Evolutionary conservation across 2,797 vertebrate genomes (phyloP).

Genomic region (Helicolenus hilgendorfi): DNA sequence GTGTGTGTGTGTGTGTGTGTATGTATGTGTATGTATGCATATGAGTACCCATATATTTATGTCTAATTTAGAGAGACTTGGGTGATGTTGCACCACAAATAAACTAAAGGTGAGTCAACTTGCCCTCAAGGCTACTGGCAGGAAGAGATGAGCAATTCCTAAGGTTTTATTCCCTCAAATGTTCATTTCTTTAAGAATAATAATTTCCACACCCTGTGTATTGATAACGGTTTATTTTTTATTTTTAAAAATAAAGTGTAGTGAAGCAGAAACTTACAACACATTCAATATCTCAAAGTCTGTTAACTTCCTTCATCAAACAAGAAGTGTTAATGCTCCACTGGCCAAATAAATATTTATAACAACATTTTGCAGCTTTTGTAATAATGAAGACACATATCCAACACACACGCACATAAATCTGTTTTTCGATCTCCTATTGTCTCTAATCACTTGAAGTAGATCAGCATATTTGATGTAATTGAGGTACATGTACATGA

Average conservation of each 20-base stretch:
- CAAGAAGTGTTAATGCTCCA: background rate
- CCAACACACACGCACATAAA: background rate
- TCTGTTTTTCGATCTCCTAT: background rate
- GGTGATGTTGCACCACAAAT: background rate
- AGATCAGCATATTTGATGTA: background rate
- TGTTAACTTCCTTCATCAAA: background rate
- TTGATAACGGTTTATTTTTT: background rate
- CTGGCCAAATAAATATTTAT: background rate
- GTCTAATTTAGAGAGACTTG: background rate
- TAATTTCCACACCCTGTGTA: background rate
- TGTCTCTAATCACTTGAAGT: background rate
- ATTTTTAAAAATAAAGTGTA: background rate
- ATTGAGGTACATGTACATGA: background rate
- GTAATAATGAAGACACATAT: background rate
- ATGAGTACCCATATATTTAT: background rate
- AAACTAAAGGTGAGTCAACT: background rate
- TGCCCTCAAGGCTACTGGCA: constrained; percentile 60
- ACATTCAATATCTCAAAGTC: background rate
- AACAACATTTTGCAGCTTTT: background rate
- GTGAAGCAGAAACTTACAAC: background rate
- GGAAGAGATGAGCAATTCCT: background rate
- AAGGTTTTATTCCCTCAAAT: background rate
- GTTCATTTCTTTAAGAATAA: background rate
- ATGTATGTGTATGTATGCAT: background rate
- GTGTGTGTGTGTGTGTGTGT: no score